These are phyloP conservation scores for Neoaliturus tenellus DNA, from an alignment of 2,888 invertebrate species.

Conservation along the genomic window DNA sequence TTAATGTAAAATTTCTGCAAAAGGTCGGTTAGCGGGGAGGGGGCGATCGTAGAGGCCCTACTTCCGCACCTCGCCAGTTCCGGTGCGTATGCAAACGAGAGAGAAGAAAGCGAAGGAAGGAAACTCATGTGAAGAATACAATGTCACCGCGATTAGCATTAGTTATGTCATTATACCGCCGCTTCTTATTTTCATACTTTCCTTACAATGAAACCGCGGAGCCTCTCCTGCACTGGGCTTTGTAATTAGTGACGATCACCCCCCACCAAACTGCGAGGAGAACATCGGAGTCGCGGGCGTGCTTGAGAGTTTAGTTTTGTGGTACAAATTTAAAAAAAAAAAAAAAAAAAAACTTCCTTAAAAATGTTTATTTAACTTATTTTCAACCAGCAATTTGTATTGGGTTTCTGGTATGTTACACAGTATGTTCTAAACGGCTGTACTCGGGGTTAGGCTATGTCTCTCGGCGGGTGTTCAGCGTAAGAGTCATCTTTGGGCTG, in stretches of 20 bases:
- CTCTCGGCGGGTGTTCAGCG: no score
- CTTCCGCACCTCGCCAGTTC: background rate
- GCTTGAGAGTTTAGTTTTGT: no score
- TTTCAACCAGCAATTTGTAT: no score
- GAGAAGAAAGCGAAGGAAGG: conserved; percentile 42
- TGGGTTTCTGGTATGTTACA: no score
- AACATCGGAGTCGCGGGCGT: background rate
- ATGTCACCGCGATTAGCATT: conserved; percentile 50
- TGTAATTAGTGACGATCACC: background rate
- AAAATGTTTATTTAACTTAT: no score
- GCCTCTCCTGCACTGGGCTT: conserved; percentile 19
- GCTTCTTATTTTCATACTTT: conserved; percentile 45
- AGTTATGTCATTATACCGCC: conserved; percentile 39
- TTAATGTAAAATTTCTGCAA: conserved; percentile 42
- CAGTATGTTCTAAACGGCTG: no score
- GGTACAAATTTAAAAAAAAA: no score
- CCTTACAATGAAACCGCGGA: conserved; percentile 12
- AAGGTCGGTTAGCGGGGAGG: background rate
- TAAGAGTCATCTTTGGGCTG: no score
- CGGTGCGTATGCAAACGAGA: conserved; percentile 35
- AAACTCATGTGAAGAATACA: conserved; percentile 51
- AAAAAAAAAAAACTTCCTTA: no score
- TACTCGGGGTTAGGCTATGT: no score
- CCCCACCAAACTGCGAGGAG: background rate
- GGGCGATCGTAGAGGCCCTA: background rate